A percentile compares a stretch with the other conserved stretches of the same genome.
Conservation (phyloP, 2,888 invertebrate genomes). For the Callyntrura sp. region DNA sequence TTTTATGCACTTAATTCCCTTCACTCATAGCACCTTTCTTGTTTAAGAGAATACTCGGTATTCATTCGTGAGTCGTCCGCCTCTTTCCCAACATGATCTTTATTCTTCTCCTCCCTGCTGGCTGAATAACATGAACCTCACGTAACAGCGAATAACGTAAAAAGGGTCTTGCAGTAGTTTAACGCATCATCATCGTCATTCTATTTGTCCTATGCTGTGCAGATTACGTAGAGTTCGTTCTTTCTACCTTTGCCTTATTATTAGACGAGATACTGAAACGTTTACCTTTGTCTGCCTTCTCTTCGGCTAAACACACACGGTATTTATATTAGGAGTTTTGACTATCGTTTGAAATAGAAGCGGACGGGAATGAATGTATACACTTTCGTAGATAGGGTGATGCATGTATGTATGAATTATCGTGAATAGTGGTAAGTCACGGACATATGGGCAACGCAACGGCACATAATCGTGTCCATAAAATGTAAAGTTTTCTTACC, state of each 20-base stretch:
- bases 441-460: too few species aligned
- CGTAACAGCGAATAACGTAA: not conserved
- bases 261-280: too few species aligned
- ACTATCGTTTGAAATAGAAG: too few species aligned
- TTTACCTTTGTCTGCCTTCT: too few species aligned
- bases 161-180: not conserved
- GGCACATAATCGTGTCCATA: not conserved
- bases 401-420: not conserved
- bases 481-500: constrained; percentile 1
- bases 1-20: not conserved
- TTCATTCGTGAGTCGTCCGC: not conserved
- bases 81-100: constrained; percentile 41
- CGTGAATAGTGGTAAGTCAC: not conserved
- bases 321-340: too few species aligned
- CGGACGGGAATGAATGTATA: too few species aligned
- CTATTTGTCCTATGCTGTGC: not conserved
- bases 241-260: too few species aligned
- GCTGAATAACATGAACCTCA: constrained; percentile 9
- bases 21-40: not conserved
- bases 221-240: not conserved
- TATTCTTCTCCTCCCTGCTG: constrained; percentile 32
- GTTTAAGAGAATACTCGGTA: not conserved
- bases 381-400: too few species aligned
- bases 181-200: not conserved
- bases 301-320: too few species aligned